Base-by-base conservation (phyloP, 2,888 invertebrate genomes). In the Schrankia costaestrigalis region DNA sequence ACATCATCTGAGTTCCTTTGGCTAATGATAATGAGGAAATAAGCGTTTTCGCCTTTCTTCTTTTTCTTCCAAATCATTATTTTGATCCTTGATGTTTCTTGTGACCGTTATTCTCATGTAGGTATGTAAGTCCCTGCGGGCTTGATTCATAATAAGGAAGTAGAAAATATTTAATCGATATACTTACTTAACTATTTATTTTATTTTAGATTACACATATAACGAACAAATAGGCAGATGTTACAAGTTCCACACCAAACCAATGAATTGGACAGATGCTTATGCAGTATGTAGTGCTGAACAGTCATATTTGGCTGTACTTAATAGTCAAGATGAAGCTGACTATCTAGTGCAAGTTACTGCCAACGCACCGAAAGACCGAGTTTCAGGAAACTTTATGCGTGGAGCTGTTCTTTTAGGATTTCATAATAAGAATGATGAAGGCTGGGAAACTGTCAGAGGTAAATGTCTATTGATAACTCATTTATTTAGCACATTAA, bases 181-280 rank as follows among this genome's bases (percentile, higher is more conserved):
- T 3, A 3, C 4, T 17, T 3, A 17, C 17, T 7, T 17, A 17
- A 7, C 17, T 17, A 5, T 18, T 18, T 24, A 5, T 11, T 6
- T 14, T 17, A 3, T 29, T 29, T 9, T 12, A 29, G 29, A 12
- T 21, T 29, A 29, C 7, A 3, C 6, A 13, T 29, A n/a, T 13
- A 13, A n/a, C 7, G 29, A 29, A 9, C n/a, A n/a, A 8, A 1
- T 51, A 6, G 71, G 71, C 1, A 68, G 62, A 46, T 83, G 81
- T 47, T 82, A 80, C 56, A 83, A 82, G 40, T 71, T 80, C 35
- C 81, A 83, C 37, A 36, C 68, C 8, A 54, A 46, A 1, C 77
- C 78, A 0, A 54, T 47, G 41, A 76, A 58, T 26, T 85, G 84
- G 83, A 57, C 58, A 0, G 76, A 79, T 0, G 83, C 83, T 0